A percentile compares a stretch with the other conserved stretches of the same genome.
phyloP scores from a whole-genome alignment of 2,113 vertebrate species.

The Manacus vitellinus region DNA sequence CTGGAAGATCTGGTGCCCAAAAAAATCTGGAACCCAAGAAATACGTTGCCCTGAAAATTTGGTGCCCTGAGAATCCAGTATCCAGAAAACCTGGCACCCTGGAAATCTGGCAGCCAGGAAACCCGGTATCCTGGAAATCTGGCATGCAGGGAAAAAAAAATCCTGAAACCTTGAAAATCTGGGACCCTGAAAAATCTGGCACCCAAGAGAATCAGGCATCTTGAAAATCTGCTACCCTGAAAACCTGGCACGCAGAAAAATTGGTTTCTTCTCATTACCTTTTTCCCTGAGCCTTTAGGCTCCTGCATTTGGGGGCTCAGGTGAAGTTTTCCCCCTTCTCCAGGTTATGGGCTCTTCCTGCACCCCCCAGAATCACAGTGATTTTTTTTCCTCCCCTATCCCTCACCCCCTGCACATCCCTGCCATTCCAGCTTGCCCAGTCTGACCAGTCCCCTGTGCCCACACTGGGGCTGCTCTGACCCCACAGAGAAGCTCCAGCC shows the following conservation, averaged over 20 bases:
- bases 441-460: background rate
- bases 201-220: no score
- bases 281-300: background rate
- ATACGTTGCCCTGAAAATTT: background rate
- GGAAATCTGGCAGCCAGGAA: no score
- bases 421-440: background rate
- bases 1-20: background rate
- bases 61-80: background rate
- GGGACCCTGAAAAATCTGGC: no score
- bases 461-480: fast-evolving
- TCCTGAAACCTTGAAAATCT: no score
- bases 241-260: no score
- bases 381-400: background rate
- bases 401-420: background rate
- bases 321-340: background rate
- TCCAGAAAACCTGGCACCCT: background rate
- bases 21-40: background rate
- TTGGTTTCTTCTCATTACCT: background rate
- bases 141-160: no score
- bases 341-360: background rate
- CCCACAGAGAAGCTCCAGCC: background rate
- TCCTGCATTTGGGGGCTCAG: background rate
- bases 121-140: no score
- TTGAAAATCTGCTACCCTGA: no score
- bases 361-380: fast-evolving